Evolutionary conservation across 2,113 vertebrate genomes (phyloP), one percentile per base, ranked within the genome.

Genomic region (Phylloscopus trochiloides): DNA sequence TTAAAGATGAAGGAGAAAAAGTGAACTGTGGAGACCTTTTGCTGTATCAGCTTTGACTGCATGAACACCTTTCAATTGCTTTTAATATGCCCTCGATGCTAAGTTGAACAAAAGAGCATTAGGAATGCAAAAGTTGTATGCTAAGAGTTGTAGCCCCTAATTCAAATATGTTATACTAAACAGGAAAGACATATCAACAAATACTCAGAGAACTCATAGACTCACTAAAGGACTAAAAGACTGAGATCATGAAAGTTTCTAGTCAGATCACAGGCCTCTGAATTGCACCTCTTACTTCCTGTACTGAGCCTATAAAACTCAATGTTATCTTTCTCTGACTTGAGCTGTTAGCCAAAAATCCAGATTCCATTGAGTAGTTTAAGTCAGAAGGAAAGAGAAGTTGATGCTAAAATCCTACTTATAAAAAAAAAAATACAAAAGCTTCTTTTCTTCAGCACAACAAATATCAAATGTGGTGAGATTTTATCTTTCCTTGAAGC

Each of bases 401-500:
- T 47, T 80, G 67, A 88, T 83, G 65, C n/a, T 81, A 75, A 93
- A 96, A 92, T 91, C 38, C 63, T 84, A 62, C 88, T 92, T 81
- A 67, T 72, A 5, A 16, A 48, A 38, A 36, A 24, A 38, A 31
- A 32, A 6, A 29, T n/a, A 63, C 52, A 91, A 84, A 91, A 54
- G 12, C 43, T 78, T 91, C 17, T 86, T 92, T 95, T 91, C 55
- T 92, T 93, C 74, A 26, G 22, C 55, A 67, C 36, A 90, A 79
- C 61, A 91, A 78, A 85, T 78, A 85, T 82, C 61, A 72, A 52
- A 90, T 73, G 22, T 4, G 8, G 45, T 14, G 22, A 95, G 88
- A 96, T 82, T 32, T 7, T 94, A 94, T 94, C 90, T 95, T 88
- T 94, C 67, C 54, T 91, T 1, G 11, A 92, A 91, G 55, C 51